Base-by-base conservation (phyloP, 2,113 vertebrate species). In the Pelecanoides urinatrix region DNA sequence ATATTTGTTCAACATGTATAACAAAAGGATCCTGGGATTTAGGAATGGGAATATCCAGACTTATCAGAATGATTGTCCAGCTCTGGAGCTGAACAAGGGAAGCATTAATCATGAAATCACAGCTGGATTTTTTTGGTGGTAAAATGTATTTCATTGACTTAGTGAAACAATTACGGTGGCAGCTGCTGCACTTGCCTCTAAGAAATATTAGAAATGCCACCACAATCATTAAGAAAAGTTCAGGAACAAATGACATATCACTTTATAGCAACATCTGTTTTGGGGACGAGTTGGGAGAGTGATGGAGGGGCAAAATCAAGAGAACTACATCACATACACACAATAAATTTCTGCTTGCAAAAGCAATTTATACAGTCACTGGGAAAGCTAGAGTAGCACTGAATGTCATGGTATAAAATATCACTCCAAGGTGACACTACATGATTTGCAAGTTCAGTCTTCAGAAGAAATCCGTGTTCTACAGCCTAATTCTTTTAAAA, bases 131-230 rank as follows among this genome's bases (percentile, higher is more conserved):
- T 55, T 20, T 52, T 49, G 18, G 32, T 23, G 11, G 8, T 56
- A 18, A 61, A 86, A 77, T 11, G 9, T 12, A 74, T 87, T 88
- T 56, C 25, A 38, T 27, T 78, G 68, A 76, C 63, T 55, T 18
- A 26, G 23, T 70, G 44, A 65, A 85, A 88, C 70, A 53, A 80
- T 91, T 90, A 53, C 2, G 1, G 11, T 53, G 59, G 80, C 94
- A 96, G 92, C 80, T 96, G 95, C 66, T 89, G 59, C 70, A 11
- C 16, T 66, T 91, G 63, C 91, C 91, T 87, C 53, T 50, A 74
- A 96, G 97, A 96, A 95, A 96, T 77, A 83, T 26, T 50, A 91
- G 83, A 96, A 96, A 97, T 89, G 73, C 62, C 94, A 95, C 38
- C 58, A 70, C 34, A 73, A 13, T 47, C 59, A 74, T 94, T 86